A percentile compares a stretch with the other conserved stretches of the same genome.
Evolutionary conservation across 92 coral and sea anemone genomes (phyloP).

Genomic region (Zoanthus sociatus): DNA sequence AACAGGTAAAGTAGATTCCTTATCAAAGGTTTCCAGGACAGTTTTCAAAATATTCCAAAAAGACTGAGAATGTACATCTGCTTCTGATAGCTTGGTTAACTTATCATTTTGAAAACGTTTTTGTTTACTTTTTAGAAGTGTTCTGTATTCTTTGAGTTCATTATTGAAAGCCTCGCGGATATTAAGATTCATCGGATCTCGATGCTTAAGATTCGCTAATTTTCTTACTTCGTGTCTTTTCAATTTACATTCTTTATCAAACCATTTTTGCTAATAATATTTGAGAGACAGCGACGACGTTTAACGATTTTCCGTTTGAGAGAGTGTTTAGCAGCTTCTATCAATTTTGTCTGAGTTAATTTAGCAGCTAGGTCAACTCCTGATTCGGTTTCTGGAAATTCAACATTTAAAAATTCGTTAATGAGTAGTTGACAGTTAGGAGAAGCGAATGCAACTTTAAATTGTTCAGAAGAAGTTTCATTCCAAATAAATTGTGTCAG

Average conservation of each 20-base stretch:
- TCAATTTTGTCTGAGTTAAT: background rate
- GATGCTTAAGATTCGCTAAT: too few relatives aligned
- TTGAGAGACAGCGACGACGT: conserved; percentile 13
- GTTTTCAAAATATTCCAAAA: background rate
- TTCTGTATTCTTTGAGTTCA: conserved; percentile 9
- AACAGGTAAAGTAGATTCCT: background rate
- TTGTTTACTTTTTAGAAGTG: conserved; percentile 4
- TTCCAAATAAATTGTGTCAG: conserved; percentile 8
- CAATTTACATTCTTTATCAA: background rate
- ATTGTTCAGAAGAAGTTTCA: background rate
- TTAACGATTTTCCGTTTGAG: conserved; percentile 21
- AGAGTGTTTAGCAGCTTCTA: conserved; percentile 29
- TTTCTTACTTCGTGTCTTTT: too few relatives aligned
- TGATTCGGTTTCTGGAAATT: conserved; percentile 7
- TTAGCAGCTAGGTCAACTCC: conserved; percentile 13
- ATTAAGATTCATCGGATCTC: background rate
- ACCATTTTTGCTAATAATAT: conserved; percentile 23
- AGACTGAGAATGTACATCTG: background rate
- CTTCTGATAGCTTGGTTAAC: conserved; percentile 4
- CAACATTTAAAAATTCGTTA: conserved; percentile 14
- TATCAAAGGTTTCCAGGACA: conserved; percentile 1
- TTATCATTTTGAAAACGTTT: background rate
- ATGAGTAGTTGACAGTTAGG: conserved; percentile 13
- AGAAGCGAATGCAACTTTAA: background rate
- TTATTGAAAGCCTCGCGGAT: background rate